Percentiles rank a stretch among this genome's conserved stretches.
Conservation (phyloP, 1,140 invertebrate species). For the Phymastichus coffea region DNA sequence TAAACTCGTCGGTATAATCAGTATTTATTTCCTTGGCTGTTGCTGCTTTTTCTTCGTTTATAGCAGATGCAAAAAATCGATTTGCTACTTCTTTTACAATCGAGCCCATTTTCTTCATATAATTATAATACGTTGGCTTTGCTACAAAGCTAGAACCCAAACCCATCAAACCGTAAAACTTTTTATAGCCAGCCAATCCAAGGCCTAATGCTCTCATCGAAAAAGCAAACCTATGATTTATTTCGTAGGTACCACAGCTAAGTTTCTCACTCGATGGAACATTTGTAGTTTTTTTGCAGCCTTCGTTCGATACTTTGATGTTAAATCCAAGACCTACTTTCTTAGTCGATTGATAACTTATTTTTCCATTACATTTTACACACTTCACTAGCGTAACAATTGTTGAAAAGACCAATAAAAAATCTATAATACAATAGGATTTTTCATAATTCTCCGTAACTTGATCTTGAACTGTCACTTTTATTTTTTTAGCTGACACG, state of each 20-base stretch:
- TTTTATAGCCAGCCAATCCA: conserved; percentile 18
- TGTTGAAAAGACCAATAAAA: conserved; percentile 26
- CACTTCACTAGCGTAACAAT: conserved; percentile 29
- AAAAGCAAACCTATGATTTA: conserved; percentile 19
- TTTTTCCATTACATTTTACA: conserved; percentile 29
- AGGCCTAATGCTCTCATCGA: conserved; percentile 19
- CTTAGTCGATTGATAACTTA: conserved; percentile 25
- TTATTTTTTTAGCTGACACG: conserved; percentile 31
- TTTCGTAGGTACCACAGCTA: conserved; percentile 13
- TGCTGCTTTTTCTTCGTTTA: neutral
- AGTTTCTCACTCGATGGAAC: conserved; percentile 19
- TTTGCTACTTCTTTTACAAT: neutral
- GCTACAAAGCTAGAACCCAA: conserved; percentile 13
- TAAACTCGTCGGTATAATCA: neutral
- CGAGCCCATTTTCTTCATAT: neutral
- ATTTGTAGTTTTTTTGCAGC: neutral
- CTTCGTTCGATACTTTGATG: neutral
- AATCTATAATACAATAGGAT: conserved; percentile 30
- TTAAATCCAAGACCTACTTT: neutral
- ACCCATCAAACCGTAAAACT: conserved; percentile 24
- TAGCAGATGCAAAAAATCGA: neutral
- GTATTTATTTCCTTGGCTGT: neutral
- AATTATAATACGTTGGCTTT: conserved; percentile 8
- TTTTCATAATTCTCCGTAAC: conserved; percentile 26
- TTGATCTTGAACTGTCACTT: neutral